Evolutionary conservation across 1,140 invertebrate species (phyloP).

Genomic region (Mesaphorura yosii): DNA sequence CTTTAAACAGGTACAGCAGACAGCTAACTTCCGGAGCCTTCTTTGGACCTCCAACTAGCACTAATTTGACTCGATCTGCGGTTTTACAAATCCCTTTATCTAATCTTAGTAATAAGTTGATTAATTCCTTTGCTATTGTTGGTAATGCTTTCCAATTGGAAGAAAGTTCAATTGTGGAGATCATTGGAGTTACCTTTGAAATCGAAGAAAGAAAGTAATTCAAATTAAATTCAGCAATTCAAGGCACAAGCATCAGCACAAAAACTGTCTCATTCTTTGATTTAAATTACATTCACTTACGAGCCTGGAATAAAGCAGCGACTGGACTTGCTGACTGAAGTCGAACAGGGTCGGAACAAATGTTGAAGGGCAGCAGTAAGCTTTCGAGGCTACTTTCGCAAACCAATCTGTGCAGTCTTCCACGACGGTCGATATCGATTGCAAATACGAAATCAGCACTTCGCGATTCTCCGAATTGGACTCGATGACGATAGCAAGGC

Average conservation of each 20-base stretch:
- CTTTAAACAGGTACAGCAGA: conserved; percentile 9
- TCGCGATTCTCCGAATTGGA: conserved; percentile 6
- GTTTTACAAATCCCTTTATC: conserved; percentile 12
- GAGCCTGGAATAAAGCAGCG: conserved; percentile 9
- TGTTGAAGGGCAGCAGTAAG: conserved; percentile 12
- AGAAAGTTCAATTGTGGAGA: conserved; percentile 2
- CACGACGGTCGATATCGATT: neutral
- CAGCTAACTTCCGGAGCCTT: conserved; percentile 5
- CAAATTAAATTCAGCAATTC: too few species aligned
- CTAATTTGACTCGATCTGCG: conserved; percentile 16
- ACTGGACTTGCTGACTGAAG: conserved; percentile 9
- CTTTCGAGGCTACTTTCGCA: conserved; percentile 3
- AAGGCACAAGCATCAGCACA: too few species aligned
- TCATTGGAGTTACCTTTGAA: conserved; percentile 5
- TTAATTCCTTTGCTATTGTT: conserved; percentile 11
- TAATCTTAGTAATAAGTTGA: conserved; percentile 5
- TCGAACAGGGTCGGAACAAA: conserved; percentile 21
- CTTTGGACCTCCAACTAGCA: conserved; percentile 4
- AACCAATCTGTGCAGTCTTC: conserved; percentile 17
- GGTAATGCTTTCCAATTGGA: conserved; percentile 4
- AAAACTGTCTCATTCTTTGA: too few species aligned
- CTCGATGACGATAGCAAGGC: conserved; percentile 12
- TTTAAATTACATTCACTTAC: too few species aligned
- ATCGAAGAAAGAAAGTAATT: too few species aligned
- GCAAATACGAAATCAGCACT: conserved; percentile 5